Evolutionary conservation across 2,113 vertebrate genomes (phyloP), one percentile per base, ranked within the genome.

Genomic region (Burhinus oedicnemus): DNA sequence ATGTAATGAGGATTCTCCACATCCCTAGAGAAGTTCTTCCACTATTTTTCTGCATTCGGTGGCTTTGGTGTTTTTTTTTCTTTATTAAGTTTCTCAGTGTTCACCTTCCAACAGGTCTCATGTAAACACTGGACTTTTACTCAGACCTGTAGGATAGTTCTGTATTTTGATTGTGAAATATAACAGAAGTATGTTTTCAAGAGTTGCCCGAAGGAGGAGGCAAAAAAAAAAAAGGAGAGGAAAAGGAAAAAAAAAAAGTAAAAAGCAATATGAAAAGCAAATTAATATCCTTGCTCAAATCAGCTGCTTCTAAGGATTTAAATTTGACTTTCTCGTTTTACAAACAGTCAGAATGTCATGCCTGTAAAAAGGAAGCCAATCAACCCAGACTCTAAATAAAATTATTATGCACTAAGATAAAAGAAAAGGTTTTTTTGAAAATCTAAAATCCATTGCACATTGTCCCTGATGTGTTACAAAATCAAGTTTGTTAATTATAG

Each of bases 1-100:
- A 25, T 1, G 0, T 55, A 55, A 62, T 0, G 1, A 72, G 8
- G 57, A 57, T 40, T 51, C 8, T 72, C n/a, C 9, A 26, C 4
- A 8, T n/a, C 36, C 21, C 8, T 51, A 51, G 42, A 32, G 32
- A 40, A 72, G 22, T 26, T 87, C 16, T 83, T 55, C 40, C 19
- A 12, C 20, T 57, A 34, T 38, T 82, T 42, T 30, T 21, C 18
- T 83, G 40, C 30, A 21, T 77, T 44, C 3, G 2, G 12, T 40
- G 27, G 52, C 40, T 40, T 40, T 40, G 20, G 3, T 44, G 36
- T 70, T 77, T 32, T 51, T 32, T 51, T 15, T 58, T 15, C 5
- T 58, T 64, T 44, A 13, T 52, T 40, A 42, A 8, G 9, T 51
- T 89, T 81, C 19, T 64, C 38, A 58, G 25, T 3, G 3, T 71